These are phyloP conservation scores for Salarias fasciatus DNA, from an alignment of 2,797 vertebrate genomes.

Conservation along the genomic window DNA sequence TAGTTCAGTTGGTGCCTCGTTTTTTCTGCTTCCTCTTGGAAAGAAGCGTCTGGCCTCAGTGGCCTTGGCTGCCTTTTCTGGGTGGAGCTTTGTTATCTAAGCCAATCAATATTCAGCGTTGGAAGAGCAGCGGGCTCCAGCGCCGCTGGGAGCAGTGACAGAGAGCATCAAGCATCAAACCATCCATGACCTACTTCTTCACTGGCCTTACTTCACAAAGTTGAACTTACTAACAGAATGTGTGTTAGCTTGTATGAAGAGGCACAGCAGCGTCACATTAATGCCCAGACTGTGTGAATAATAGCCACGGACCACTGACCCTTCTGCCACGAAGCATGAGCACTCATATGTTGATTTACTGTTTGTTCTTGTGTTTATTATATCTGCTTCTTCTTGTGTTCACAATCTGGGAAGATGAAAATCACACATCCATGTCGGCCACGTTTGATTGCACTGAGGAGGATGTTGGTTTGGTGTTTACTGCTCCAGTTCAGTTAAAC, in stretches of 20 bases:
- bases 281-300: too few species aligned
- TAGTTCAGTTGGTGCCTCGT: background rate
- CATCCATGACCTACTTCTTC: conserved; percentile 65
- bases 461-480: too few species aligned
- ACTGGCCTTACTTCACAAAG: conserved; percentile 21
- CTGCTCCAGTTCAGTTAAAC: too few species aligned
- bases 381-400: too few species aligned
- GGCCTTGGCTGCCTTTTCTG: conserved; percentile 43
- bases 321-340: too few species aligned
- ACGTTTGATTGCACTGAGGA: too few species aligned
- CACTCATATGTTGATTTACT: too few species aligned
- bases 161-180: conserved; percentile 63
- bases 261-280: too few species aligned
- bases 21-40: conserved; percentile 14
- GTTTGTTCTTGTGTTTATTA: too few species aligned
- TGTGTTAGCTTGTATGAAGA: background rate
- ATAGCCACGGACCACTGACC: too few species aligned
- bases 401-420: too few species aligned
- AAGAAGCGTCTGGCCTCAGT: conserved; percentile 25
- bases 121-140: conserved; percentile 21
- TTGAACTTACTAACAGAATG: conserved; percentile 3
- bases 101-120: conserved; percentile 58
- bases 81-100: conserved; percentile 36
- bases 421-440: too few species aligned
- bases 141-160: conserved; percentile 54